A percentile compares a stretch with the other conserved stretches of the same genome.
Evolutionary conservation across 2,888 invertebrate species (phyloP).

Genomic region (Polyommatus icarus): DNA sequence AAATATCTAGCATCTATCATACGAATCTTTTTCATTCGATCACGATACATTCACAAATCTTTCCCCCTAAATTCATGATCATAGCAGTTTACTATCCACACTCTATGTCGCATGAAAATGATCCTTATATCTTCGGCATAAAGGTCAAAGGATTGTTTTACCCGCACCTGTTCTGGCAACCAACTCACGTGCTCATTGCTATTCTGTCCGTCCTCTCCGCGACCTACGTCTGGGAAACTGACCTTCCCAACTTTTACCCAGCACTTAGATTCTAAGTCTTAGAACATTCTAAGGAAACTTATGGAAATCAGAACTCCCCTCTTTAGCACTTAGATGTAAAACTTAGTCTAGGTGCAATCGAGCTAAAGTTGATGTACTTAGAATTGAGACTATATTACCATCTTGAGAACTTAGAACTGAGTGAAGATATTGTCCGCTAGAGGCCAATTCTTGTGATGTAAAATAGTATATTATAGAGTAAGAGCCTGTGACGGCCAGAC

Average conservation of each 20-base stretch:
- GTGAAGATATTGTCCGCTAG: no score
- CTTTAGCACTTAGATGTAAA: background rate
- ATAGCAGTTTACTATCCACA: background rate
- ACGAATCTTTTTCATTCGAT: background rate
- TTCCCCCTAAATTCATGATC: background rate
- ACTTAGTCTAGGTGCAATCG: background rate
- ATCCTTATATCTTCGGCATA: background rate
- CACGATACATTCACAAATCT: background rate
- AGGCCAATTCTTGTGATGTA: no score
- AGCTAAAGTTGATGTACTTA: background rate
- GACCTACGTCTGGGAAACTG: conserved; percentile 14
- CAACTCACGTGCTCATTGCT: conserved; percentile 5
- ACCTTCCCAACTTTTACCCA: background rate
- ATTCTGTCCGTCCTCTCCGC: background rate
- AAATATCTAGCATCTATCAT: background rate
- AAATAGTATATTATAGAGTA: no score
- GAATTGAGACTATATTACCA: background rate
- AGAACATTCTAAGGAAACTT: background rate
- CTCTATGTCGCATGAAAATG: background rate
- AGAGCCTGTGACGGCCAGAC: no score
- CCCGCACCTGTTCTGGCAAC: background rate
- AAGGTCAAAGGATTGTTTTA: background rate
- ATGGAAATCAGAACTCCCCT: background rate
- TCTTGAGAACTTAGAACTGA: no score
- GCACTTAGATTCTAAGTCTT: background rate